Conservation (phyloP, 1,140 invertebrate genomes). For the Trichomalopsis sarcophagae region DNA sequence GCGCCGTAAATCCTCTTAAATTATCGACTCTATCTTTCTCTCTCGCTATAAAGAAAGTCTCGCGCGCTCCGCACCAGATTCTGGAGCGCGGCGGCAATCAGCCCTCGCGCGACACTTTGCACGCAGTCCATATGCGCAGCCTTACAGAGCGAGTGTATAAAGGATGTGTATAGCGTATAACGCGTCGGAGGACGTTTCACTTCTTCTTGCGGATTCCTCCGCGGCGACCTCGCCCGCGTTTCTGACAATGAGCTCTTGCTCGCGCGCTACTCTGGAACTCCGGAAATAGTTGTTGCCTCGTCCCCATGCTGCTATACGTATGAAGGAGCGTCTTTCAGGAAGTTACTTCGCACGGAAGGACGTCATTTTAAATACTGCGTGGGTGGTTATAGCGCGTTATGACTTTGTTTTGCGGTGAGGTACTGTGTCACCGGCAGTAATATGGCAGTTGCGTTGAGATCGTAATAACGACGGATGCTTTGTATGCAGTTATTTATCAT, state of each 20-base stretch:
- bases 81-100: conserved; percentile 9
- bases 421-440: no score
- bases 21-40: conserved; percentile 42
- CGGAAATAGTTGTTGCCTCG: conserved; percentile 6
- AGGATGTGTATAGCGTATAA: background rate
- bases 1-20: conserved; percentile 53
- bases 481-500: no score
- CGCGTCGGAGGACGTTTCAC: conserved; percentile 44
- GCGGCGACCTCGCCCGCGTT: conserved; percentile 14
- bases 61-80: background rate
- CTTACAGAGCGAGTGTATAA: background rate
- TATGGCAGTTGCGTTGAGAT: no score
- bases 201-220: conserved; percentile 44
- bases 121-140: background rate
- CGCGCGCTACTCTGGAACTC: background rate
- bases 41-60: conserved; percentile 25
- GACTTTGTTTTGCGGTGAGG: no score
- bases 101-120: background rate
- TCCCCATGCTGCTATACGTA: background rate
- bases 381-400: background rate
- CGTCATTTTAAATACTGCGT: background rate
- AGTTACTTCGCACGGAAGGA: background rate
- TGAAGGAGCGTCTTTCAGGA: conserved; percentile 1
- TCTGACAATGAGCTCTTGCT: no score
- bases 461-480: no score